A percentile compares a stretch with the other conserved stretches of the same genome.
These are phyloP conservation scores for Kryptolebias ocellatus DNA, from an alignment of 2,797 vertebrate genomes.

Conservation along the genomic window DNA sequence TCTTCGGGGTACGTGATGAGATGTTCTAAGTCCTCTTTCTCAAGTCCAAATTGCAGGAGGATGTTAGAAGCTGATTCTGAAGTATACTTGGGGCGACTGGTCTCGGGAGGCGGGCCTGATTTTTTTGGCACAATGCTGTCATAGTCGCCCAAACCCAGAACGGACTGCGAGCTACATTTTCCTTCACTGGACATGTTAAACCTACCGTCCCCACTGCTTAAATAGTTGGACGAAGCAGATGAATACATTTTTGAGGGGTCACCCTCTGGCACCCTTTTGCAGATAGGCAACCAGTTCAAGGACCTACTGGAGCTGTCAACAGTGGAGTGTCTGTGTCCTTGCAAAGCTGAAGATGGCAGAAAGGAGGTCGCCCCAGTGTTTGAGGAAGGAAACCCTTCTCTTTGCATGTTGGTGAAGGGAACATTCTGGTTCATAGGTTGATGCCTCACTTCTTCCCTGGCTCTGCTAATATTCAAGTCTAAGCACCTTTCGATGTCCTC, in stretches of 20 bases:
- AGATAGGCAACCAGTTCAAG: slow-evolving; percentile 46
- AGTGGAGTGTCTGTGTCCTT: slow-evolving; percentile 10
- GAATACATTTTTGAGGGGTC: slow-evolving; percentile 26
- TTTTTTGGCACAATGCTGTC: slow-evolving; percentile 3
- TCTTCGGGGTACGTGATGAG: slow-evolving; percentile 93
- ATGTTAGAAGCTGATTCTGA: slow-evolving; percentile 91
- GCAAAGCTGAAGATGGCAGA: slow-evolving; percentile 21
- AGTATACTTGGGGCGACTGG: slow-evolving; percentile 83
- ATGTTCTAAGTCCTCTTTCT: slow-evolving; percentile 93
- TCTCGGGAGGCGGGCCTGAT: slow-evolving; percentile 10
- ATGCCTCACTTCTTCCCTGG: slow-evolving; percentile 73
- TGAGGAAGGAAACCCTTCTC: slow-evolving; percentile 47
- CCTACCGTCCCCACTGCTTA: background rate
- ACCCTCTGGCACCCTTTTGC: slow-evolving; percentile 9
- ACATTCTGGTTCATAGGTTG: slow-evolving; percentile 63
- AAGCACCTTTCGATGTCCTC: slow-evolving; percentile 67
- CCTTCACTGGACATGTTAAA: slow-evolving; percentile 25
- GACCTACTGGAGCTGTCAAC: slow-evolving; percentile 28
- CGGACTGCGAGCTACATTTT: slow-evolving; percentile 16
- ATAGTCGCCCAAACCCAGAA: slow-evolving; percentile 56
- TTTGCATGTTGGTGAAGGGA: slow-evolving; percentile 73
- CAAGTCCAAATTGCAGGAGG: slow-evolving; percentile 91
- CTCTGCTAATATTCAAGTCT: slow-evolving; percentile 75
- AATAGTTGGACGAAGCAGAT: slow-evolving; percentile 43
- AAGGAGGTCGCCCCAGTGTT: slow-evolving; percentile 58